Base-by-base conservation (phyloP, 2,797 vertebrate species). In the Pyrrhura leucotis region DNA sequence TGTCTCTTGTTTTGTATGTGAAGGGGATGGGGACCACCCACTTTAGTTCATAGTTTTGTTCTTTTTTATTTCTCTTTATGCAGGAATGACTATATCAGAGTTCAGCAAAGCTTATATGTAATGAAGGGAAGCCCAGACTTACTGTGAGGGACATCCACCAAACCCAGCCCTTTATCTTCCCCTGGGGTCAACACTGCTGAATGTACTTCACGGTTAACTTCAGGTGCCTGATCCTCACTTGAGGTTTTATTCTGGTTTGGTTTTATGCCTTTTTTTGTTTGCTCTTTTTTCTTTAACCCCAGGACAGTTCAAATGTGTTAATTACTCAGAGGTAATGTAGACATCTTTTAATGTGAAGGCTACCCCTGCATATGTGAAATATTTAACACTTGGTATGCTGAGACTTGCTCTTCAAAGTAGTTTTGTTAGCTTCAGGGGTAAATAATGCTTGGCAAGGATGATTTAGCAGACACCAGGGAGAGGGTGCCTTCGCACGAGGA, bases 361-460 rank as follows among this genome's bases (percentile, higher is more conserved):
- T 94, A 90, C 71, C 88, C 76, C 78, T 82, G 77, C 61, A 39
- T 86, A 80, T 56, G 89, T 85, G 93, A 92, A 95, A 94, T 93
- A 91, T 94, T 95, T 96, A 96, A 96, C 95, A 78, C 95, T 96
- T 97, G 91, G 42, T 94, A 73, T 86, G 88, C 95, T 97, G 89
- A 95, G 92, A 95, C 95, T 95, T 96, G 95, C 69, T 96, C 95
- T 95, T 97, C 95, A 96, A 96, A 96, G 94, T 62, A 26, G 47
- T 95, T 92, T 89, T 45, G 1, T 92, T 96, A 91, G 94, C 95
- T 93, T 65, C 79, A 40, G 96, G 95, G 92, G 89, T 96, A 96
- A 97, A 97, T 97, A 97, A 54, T 42, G 75, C 81, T 96, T 95
- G 94, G 95, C 89, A 92, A 85, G 85, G 74, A 88, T 73, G 69